phyloP scores from a whole-genome alignment of 2,797 vertebrate species.

The Dermochelys coriacea region DNA sequence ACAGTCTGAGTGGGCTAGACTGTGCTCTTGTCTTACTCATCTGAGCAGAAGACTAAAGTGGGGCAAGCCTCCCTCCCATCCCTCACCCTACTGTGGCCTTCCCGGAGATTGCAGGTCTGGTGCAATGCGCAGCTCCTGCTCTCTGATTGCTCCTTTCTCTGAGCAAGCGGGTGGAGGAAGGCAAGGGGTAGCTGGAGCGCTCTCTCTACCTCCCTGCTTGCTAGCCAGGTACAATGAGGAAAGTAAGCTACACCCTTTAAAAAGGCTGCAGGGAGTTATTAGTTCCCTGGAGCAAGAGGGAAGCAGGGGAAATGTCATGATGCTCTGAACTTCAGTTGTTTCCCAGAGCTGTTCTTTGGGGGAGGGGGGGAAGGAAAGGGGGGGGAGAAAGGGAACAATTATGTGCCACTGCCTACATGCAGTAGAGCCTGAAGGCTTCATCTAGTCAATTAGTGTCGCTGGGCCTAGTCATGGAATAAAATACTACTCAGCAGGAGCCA shows the following conservation, averaged over 20 bases:
- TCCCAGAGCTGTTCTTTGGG: not conserved
- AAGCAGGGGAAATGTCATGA: not conserved
- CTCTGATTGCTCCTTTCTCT: not conserved
- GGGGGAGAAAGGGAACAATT: not conserved
- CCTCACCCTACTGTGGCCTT: not conserved
- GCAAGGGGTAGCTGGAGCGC: not conserved
- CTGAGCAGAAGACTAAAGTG: not conserved
- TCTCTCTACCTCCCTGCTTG: not conserved
- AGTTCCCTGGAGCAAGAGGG: not conserved
- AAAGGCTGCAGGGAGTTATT: not conserved
- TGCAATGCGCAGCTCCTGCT: not conserved
- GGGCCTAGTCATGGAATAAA: not conserved
- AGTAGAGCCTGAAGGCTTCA: not conserved
- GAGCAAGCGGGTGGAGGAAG: not conserved
- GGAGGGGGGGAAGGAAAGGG: not conserved
- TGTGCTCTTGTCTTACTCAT: not conserved
- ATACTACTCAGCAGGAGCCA: not conserved
- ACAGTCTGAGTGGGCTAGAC: not conserved
- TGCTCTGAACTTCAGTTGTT: not conserved
- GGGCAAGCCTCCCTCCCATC: not conserved
- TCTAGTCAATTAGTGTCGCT: not conserved
- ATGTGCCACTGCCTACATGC: not conserved
- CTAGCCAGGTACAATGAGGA: not conserved
- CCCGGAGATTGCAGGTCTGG: not conserved
- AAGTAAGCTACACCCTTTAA: not conserved